These are phyloP conservation scores for Drosophila nr. perissopoda DNA, from an alignment of 2,888 invertebrate genomes.

Conservation along the genomic window DNA sequence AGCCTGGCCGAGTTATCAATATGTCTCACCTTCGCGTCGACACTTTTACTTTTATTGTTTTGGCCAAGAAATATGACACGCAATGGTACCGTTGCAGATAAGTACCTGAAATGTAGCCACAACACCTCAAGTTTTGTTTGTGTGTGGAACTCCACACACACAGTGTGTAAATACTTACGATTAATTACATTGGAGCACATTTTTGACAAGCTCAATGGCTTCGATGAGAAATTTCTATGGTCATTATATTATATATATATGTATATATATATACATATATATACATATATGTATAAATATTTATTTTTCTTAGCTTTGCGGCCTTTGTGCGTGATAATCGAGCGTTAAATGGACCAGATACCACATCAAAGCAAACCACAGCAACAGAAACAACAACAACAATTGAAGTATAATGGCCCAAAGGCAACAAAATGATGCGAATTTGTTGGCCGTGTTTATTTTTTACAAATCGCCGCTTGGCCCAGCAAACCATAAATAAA, in stretches of 20 bases:
- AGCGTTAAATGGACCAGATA: slow-evolving; percentile 71
- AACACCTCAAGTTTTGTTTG: slow-evolving; percentile 4
- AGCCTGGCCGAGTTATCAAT: slow-evolving; percentile 30
- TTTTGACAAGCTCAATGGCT: slow-evolving; percentile 60
- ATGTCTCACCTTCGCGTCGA: slow-evolving; percentile 44
- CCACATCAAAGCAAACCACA: slow-evolving; percentile 68
- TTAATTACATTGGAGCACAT: slow-evolving; percentile 68
- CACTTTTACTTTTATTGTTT: slow-evolving; percentile 55
- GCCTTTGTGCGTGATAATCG: slow-evolving; percentile 62
- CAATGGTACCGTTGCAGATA: slow-evolving; percentile 11
- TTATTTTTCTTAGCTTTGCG: slow-evolving; percentile 18
- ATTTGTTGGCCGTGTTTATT: slow-evolving; percentile 57
- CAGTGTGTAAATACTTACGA: slow-evolving; percentile 74
- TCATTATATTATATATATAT: slow-evolving; percentile 30
- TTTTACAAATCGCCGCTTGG: slow-evolving; percentile 54
- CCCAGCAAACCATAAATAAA: slow-evolving; percentile 43
- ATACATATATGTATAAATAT: background rate
- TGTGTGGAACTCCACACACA: slow-evolving; percentile 2
- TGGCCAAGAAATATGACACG: slow-evolving; percentile 17
- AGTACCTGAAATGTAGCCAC: slow-evolving; percentile 25
- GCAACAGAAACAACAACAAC: slow-evolving; percentile 26
- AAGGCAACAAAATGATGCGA: slow-evolving; percentile 51
- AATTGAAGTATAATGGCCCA: slow-evolving; percentile 16
- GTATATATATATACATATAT: background rate
- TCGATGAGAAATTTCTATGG: slow-evolving; percentile 64